A percentile compares a stretch with the other conserved stretches of the same genome.
phyloP scores from a whole-genome alignment of 2,113 vertebrate genomes.

The Tyrannus savana region DNA sequence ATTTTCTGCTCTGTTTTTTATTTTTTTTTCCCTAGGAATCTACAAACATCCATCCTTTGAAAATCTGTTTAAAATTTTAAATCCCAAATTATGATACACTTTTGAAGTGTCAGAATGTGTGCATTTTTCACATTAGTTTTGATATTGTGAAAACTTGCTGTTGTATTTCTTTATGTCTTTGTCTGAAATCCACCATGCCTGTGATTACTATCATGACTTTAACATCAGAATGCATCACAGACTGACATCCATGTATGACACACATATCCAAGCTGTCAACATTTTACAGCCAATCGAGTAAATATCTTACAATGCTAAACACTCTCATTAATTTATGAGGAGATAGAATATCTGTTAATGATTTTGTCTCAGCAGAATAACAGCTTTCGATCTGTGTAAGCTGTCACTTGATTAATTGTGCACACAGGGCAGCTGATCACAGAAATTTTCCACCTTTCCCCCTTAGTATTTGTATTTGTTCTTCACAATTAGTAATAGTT shows the following conservation, averaged over 20 bases:
- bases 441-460: background rate
- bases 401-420: conserved; percentile 45
- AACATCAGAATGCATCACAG: background rate
- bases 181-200: background rate
- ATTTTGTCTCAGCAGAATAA: conserved; percentile 17
- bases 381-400: conserved; percentile 45
- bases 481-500: conserved; percentile 28
- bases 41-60: background rate
- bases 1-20: background rate
- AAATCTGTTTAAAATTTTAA: background rate
- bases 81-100: background rate
- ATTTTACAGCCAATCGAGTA: background rate
- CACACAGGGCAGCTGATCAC: background rate
- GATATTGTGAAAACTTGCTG: background rate
- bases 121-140: background rate
- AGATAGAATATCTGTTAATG: conserved; percentile 19
- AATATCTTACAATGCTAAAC: background rate
- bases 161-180: background rate
- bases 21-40: rapidly evolving
- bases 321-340: background rate
- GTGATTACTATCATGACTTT: background rate
- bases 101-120: background rate
- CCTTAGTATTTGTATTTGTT: background rate
- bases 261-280: background rate
- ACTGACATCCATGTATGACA: background rate